phyloP scores from a whole-genome alignment of 2,888 invertebrate genomes.

The Agonopterix subpropinquella region DNA sequence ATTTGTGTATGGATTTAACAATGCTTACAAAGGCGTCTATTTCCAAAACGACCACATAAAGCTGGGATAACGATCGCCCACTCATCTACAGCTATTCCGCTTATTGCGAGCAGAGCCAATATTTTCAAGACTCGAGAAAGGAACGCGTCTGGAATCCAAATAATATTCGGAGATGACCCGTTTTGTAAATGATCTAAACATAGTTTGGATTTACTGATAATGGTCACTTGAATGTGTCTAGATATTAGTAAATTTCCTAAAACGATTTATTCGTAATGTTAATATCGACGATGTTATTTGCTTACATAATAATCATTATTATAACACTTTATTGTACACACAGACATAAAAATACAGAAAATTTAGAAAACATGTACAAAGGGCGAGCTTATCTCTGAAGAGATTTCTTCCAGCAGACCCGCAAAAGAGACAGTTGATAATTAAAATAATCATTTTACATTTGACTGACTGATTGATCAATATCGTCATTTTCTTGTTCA shows the following conservation, averaged over 20 bases:
- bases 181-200: constrained; percentile 21
- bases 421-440: too few relatives aligned
- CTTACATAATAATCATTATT: too few relatives aligned
- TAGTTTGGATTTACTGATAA: constrained; percentile 6
- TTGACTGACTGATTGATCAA: too few relatives aligned
- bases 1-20: constrained; percentile 3
- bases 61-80: constrained; percentile 38
- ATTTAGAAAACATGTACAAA: too few relatives aligned
- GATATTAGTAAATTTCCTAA: not conserved
- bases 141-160: constrained; percentile 43
- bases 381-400: too few relatives aligned
- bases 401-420: too few relatives aligned
- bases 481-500: too few relatives aligned
- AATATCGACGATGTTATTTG: too few relatives aligned
- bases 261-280: not conserved
- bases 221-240: not conserved
- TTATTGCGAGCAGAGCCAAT: constrained; percentile 48
- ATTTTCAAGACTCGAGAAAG: constrained; percentile 41
- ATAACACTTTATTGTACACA: too few relatives aligned
- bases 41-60: constrained; percentile 32
- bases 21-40: constrained; percentile 14
- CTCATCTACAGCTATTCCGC: constrained; percentile 42
- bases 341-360: too few relatives aligned
- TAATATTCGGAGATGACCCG: constrained; percentile 28
- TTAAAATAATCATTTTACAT: too few relatives aligned